A percentile compares a stretch with the other conserved stretches of the same genome.
phyloP scores from a whole-genome alignment of 2,797 vertebrate genomes.

The Tinamus major region DNA sequence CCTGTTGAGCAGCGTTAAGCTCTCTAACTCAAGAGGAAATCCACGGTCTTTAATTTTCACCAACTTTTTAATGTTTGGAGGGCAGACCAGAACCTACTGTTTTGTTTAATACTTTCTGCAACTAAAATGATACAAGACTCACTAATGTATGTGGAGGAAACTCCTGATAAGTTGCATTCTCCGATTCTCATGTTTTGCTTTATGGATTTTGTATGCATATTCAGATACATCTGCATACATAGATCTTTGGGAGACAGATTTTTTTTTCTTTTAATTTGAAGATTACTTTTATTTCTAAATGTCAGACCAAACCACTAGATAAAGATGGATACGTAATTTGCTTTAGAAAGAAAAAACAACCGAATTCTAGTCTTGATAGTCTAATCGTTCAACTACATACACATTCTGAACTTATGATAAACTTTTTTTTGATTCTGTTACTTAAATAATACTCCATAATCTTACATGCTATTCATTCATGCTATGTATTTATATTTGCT shows the following conservation, averaged over 20 bases:
- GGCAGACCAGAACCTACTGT: fast-evolving
- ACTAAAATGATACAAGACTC: neutral
- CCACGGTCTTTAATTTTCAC: neutral
- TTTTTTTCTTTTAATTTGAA: neutral
- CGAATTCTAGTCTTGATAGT: neutral
- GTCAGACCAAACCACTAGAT: neutral
- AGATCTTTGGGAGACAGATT: neutral
- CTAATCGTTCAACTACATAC: neutral
- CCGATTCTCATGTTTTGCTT: neutral
- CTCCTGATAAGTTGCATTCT: neutral
- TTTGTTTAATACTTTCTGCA: neutral
- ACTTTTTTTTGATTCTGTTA: neutral
- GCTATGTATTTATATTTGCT: too few relatives aligned
- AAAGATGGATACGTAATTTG: neutral
- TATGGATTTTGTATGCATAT: neutral
- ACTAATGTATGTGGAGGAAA: neutral
- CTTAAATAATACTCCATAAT: neutral
- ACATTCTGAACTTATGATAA: neutral
- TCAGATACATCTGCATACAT: fast-evolving
- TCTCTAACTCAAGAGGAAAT: neutral
- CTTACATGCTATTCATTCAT: neutral
- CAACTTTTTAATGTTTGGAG: neutral
- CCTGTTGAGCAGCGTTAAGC: neutral
- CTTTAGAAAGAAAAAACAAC: neutral
- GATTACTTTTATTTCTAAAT: neutral